phyloP scores from a whole-genome alignment of 1,140 invertebrate species.

The Achatina immaculata region DNA sequence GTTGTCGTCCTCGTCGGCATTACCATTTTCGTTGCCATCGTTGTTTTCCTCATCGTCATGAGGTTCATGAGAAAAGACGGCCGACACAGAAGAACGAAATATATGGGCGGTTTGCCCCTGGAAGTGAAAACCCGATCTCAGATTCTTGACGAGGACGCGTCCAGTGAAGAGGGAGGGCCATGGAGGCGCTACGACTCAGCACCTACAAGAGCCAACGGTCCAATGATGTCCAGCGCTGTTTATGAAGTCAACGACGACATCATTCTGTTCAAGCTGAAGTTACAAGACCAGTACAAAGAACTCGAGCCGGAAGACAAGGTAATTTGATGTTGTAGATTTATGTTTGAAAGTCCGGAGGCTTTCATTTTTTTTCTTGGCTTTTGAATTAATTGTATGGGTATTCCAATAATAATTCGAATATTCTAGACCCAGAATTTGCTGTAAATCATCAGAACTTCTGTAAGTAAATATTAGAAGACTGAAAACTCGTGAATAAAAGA shows the following conservation, averaged over 20 bases:
- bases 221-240: constrained; percentile 11
- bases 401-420: too few relatives aligned
- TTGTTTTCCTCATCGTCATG: constrained; percentile 38
- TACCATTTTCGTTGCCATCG: constrained; percentile 38
- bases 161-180: constrained; percentile 12
- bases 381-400: too few relatives aligned
- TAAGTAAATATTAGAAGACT: too few relatives aligned
- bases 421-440: too few relatives aligned
- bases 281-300: constrained; percentile 43
- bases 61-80: constrained; percentile 36
- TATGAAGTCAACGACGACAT: constrained; percentile 42
- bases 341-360: too few relatives aligned
- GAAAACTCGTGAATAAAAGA: too few relatives aligned
- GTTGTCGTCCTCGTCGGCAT: constrained; percentile 41
- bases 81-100: constrained; percentile 27
- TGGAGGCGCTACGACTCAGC: constrained; percentile 41
- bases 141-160: background rate
- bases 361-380: too few relatives aligned
- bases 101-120: constrained; percentile 20
- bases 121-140: constrained; percentile 23
- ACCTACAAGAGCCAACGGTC: constrained; percentile 31
- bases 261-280: constrained; percentile 44
- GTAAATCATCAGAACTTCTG: too few relatives aligned
- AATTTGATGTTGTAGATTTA: too few relatives aligned
- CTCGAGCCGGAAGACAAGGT: constrained; percentile 40